Evolutionary conservation across 2,797 vertebrate species (phyloP), one percentile per base, ranked within the genome.

Genomic region (Manis javanica): DNA sequence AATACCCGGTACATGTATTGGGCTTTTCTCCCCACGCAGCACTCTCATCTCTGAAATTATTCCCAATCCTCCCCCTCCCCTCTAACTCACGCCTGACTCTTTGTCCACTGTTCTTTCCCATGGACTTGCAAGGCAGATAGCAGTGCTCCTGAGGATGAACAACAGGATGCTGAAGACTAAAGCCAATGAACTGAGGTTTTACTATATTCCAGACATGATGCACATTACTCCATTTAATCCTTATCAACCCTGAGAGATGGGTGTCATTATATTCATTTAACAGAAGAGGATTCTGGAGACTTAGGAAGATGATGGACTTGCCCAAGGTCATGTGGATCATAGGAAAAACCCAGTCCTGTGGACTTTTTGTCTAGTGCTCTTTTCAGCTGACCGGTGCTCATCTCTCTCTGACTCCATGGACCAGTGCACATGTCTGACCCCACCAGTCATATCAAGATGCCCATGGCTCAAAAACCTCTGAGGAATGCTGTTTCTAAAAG

Each of bases 11-110:
- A 13, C 0, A 1, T 5, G 39, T 9, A 13, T 49, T 7, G 26
- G 74, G n/a, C 46, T 42, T 64, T 26, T 39, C 21, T 71, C 37
- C 51, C 57, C 15, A 2, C 0, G 1, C 16, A 13, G 29, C 19
- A 3, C n/a, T 42, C 7, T 61, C 34, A 0, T 3, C 9, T 21
- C 24, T 37, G 57, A 88, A 26, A 59, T 2, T 14, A 0, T 9
- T 59, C 91, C 68, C 71, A 23, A 26, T 23, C n/a, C 42, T 15
- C 34, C 24, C 19, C 15, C 0, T 19, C 9, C 21, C 34, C 21
- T 72, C 26, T 39, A 26, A 14, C 15, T 7, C 15, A 68, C 5
- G 10, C 34, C 49, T 37, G 78, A 68, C 24, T 77, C 57, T 71
- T 55, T 42, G n/a, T 9, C 34, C 26, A 4, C 3, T 37, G 1